Base-by-base conservation (phyloP, 1,140 invertebrate species). In the Heliconius congener region DNA sequence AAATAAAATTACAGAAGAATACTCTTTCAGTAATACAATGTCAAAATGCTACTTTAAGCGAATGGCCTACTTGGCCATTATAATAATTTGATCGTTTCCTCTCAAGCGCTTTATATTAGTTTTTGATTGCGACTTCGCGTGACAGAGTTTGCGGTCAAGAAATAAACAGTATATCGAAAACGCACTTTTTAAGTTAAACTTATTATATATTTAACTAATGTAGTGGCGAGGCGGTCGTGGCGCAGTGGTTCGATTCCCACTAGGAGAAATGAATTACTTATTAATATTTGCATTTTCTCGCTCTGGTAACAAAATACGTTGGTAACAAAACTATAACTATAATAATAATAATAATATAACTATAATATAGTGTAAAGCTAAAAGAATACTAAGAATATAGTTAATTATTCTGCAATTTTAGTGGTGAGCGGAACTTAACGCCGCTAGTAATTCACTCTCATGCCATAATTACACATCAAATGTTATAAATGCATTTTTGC, bases 71-170 rank as follows among this genome's bases (percentile, higher is more conserved):
- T 70, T n/a, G 34, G 27, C n/a, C 30, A 76, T 76, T 76, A 66
- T 75, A 23, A 60, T 75, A 55, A 66, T 70, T 76, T 23, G 39
- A 46, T 76, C 57, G 74, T 76, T 76, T 66, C 60, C 30, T 39
- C 34, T 70, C 18, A 30, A 52, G 74, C 37, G 74, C n/a, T 13
- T 70, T 66, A 37, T 76, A 76, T 76, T 66, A 37, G 74, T 70
- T 76, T 76, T 76, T 76, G 74, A 76, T 76, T 76, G 42, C 55
- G 57, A 37, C 57, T 27, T 76, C 60, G 74, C 74, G 74, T 76
- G 74, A 76, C 57, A 27, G 74, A 30, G 60, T 66, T 66, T 66
- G 60, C 60, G 60, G 60, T 30, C 60, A 66, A 66, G 60, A 66
- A 66, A 66, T 66, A 30, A 66, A 66, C 60, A 66, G 11, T 27